Evolutionary conservation across 2,113 vertebrate genomes (phyloP).

Genomic region (Corythaixoides concolor): DNA sequence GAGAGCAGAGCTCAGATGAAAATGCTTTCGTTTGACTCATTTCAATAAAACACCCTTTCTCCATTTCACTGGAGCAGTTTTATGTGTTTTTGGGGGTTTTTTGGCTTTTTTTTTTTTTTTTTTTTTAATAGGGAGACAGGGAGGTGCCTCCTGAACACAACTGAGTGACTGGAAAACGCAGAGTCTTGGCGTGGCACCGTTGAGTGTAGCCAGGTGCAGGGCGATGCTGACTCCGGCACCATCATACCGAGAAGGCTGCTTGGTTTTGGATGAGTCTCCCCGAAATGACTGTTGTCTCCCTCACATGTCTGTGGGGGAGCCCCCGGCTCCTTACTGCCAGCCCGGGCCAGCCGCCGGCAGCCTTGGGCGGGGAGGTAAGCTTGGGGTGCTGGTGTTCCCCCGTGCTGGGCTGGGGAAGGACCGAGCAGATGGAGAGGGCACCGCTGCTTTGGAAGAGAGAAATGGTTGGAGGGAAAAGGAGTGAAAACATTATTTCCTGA

Average conservation of each 20-base stretch:
- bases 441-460: fast-evolving
- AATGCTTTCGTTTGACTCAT: not conserved
- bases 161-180: not conserved
- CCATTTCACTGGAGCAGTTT: not conserved
- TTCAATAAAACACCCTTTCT: not conserved
- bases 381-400: not conserved
- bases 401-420: not conserved
- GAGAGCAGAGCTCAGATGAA: not conserved
- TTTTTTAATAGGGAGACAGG: not conserved
- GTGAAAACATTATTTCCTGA: not conserved
- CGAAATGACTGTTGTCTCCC: not conserved
- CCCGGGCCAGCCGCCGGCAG: not conserved
- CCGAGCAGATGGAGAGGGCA: not conserved
- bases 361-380: not conserved
- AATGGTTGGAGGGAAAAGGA: not conserved
- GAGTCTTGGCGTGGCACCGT: fast-evolving
- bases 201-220: fast-evolving
- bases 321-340: not conserved
- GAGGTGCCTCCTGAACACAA: not conserved
- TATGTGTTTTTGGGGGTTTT: no score
- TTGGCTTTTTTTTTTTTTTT: not conserved
- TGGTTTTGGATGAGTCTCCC: not conserved
- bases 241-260: not conserved
- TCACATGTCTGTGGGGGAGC: fast-evolving
- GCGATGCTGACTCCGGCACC: fast-evolving